Base-by-base conservation (phyloP, 2,113 vertebrate genomes). In the Chloroceryle aenea region DNA sequence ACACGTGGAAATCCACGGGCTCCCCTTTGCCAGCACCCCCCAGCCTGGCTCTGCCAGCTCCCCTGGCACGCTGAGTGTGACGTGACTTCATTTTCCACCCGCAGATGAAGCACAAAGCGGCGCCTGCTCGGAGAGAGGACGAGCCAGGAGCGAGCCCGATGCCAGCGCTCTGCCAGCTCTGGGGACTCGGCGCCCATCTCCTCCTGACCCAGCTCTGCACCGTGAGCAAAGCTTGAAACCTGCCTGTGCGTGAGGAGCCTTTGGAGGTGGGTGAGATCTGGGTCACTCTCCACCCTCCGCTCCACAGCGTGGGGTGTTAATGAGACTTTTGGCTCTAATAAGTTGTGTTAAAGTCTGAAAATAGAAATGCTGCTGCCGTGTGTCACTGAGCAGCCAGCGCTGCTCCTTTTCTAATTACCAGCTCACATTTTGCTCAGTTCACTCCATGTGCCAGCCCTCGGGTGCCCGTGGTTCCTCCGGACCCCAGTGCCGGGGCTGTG, bases 21-120 rank as follows among this genome's bases (percentile, higher is more conserved):
- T 45, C 38, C 16, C 29, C 25, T 61, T 14, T 13, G 22, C 62
- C 43, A 59, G 18, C 3, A 0, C 45, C 55, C 36, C 14, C 1
- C 1, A 12, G 64, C 47, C 53, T 17, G 21, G 18, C 23, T 36
- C 29, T 15, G 26, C 62, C 42, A 66, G 26, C 2, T 1, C 27
- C n/a, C 27, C 11, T 0, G 0, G 12, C 27, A 21, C 27, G 9
- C 9, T 10, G 58, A 18, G 9, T 6, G 7, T 10, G 48, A 27
- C 25, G 1, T 34, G 2, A 2, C 23, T 50, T 43, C 15, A 3
- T 29, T 56, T 63, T 26, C 55, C 30, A 2, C 23, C 27, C 19
- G n/a, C 29, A 40, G 34, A 9, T 0, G 5, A 43, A 34, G 71
- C 42, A 25, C 13, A 4, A 32, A 50, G 2, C 0, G 1, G 22